Evolutionary conservation across 2,888 invertebrate genomes (phyloP).

Genomic region (Scotopteryx bipunctaria): DNA sequence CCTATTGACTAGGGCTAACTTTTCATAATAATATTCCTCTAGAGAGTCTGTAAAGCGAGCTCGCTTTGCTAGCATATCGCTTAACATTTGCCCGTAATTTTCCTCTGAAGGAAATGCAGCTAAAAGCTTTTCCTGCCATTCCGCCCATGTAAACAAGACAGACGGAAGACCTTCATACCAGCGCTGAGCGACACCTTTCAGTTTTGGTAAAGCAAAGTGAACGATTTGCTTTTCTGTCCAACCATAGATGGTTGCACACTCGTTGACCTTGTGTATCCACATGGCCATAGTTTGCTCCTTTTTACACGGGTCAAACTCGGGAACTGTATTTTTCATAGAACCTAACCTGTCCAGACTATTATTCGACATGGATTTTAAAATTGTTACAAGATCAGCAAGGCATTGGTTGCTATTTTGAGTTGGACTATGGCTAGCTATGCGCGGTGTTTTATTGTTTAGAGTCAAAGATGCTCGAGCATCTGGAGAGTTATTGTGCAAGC

Average conservation of each 20-base stretch:
- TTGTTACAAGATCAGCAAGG: no score
- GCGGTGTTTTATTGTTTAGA: no score
- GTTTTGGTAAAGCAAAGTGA: neutral
- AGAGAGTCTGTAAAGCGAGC: constrained; percentile 2
- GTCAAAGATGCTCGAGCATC: no score
- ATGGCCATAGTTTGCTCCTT: neutral
- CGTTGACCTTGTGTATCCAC: neutral
- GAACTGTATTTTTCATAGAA: no score
- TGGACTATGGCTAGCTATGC: no score
- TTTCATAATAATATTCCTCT: constrained; percentile 5
- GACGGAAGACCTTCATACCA: neutral
- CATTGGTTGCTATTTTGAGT: no score
- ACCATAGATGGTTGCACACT: neutral
- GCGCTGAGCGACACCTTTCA: neutral
- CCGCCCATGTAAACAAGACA: neutral
- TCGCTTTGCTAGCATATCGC: neutral
- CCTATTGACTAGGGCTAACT: neutral
- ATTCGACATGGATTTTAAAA: no score
- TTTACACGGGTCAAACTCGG: neutral
- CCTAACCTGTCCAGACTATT: no score
- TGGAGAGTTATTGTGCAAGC: no score
- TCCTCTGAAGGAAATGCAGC: neutral
- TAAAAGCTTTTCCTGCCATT: neutral
- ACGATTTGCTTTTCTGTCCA: neutral
- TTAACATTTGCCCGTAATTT: neutral